Evolutionary conservation across 2,888 invertebrate species (phyloP).

Genomic region (Eudemis profundana): DNA sequence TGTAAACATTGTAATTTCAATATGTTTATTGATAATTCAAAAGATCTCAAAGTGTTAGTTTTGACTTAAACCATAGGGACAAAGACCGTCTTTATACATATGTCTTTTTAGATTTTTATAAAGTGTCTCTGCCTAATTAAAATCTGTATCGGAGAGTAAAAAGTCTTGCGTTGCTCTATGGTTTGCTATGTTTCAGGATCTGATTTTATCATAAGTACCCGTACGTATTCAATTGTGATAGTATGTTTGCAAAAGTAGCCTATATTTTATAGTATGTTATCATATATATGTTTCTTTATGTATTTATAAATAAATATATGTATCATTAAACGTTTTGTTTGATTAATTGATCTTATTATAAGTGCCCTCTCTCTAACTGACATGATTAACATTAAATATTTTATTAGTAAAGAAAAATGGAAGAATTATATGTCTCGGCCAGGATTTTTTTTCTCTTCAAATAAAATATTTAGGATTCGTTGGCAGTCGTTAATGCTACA

Average conservation of each 20-base stretch:
- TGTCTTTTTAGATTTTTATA: neutral
- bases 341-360: neutral
- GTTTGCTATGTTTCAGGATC: conserved; percentile 38
- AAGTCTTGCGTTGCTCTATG: neutral
- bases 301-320: conserved; percentile 30
- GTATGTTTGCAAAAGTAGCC: conserved; percentile 61
- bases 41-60: conserved; percentile 3
- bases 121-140: neutral
- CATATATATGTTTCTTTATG: conserved; percentile 49
- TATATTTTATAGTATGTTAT: conserved; percentile 47
- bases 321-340: conserved; percentile 26
- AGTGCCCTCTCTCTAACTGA: too few species aligned
- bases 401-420: too few species aligned
- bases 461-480: too few species aligned
- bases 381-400: too few species aligned
- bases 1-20: conserved; percentile 5
- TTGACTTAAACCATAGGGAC: neutral
- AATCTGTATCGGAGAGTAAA: neutral
- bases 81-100: neutral
- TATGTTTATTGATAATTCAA: neutral
- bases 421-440: too few species aligned
- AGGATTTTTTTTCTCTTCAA: too few species aligned
- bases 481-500: too few species aligned
- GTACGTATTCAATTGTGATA: conserved; percentile 58
- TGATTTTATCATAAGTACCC: conserved; percentile 50